Conservation (phyloP, 2,888 invertebrate genomes). For the Griposia aprilina region DNA sequence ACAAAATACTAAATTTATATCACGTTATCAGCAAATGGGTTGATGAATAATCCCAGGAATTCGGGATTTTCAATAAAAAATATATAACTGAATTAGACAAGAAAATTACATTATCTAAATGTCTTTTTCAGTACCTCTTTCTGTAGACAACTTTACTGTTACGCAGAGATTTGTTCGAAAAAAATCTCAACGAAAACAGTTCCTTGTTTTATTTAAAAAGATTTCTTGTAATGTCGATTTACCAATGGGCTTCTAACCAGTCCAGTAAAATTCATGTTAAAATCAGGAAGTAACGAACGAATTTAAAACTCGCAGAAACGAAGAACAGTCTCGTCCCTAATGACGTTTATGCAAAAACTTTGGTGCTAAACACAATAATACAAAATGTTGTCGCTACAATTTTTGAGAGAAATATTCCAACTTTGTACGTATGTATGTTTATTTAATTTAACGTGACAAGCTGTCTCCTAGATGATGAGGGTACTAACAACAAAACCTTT, state of each 20-base stretch:
- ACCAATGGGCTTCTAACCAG: background rate
- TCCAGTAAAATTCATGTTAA: background rate
- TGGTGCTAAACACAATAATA: constrained; percentile 38
- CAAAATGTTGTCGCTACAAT: constrained; percentile 50
- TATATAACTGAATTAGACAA: too few species aligned
- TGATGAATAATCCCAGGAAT: background rate
- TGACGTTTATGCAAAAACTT: constrained; percentile 46
- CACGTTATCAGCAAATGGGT: background rate
- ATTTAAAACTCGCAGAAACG: constrained; percentile 30
- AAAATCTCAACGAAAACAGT: background rate
- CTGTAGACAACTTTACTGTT: background rate
- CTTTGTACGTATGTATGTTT: constrained; percentile 65
- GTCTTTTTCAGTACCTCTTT: background rate
- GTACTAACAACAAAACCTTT: constrained; percentile 68
- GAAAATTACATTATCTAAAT: too few species aligned
- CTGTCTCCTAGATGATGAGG: constrained; percentile 68
- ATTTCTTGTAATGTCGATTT: background rate
- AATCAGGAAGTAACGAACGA: background rate
- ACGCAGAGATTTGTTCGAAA: background rate
- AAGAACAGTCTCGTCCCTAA: constrained; percentile 19
- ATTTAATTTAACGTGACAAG: constrained; percentile 70
- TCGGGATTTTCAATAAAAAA: too few species aligned
- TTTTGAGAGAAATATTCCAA: constrained; percentile 59
- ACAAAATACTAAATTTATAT: background rate
- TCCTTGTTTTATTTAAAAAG: background rate